These are phyloP conservation scores for Smittia sp. DNA, from an alignment of 2,888 invertebrate species.

Conservation along the genomic window DNA sequence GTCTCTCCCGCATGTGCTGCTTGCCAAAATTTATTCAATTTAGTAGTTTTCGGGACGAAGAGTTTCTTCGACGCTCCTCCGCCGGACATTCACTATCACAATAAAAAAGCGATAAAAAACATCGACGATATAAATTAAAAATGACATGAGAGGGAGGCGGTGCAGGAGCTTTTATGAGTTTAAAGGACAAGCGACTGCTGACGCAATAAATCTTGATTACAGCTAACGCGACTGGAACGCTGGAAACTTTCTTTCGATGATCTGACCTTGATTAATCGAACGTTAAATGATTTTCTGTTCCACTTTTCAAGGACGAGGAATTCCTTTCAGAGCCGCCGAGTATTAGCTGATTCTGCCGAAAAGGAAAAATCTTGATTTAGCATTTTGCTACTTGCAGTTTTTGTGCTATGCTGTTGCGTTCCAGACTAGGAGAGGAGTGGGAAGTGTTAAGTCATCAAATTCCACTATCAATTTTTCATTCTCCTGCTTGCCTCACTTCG, in stretches of 20 bases:
- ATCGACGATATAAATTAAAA: conserved; percentile 39
- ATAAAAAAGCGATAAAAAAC: conserved; percentile 41
- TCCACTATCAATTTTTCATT: conserved; percentile 40
- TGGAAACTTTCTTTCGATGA: not conserved
- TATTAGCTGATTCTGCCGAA: conserved; percentile 38
- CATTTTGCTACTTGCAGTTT: conserved; percentile 40
- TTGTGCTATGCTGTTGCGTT: conserved; percentile 38
- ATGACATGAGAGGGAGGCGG: conserved; percentile 14
- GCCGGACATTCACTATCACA: conserved; percentile 36
- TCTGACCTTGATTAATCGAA: conserved; percentile 22
- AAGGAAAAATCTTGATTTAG: conserved; percentile 38
- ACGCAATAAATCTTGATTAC: not conserved
- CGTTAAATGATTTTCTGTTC: not conserved
- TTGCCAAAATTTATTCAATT: conserved; percentile 34
- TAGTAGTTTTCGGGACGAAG: conserved; percentile 17
- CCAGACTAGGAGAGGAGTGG: not conserved
- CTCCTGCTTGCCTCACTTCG: not conserved
- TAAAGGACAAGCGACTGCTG: conserved; percentile 1
- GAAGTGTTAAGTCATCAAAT: conserved; percentile 41
- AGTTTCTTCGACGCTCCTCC: not conserved
- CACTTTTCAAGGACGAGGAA: conserved; percentile 34
- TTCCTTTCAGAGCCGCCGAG: not conserved
- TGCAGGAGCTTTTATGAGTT: conserved; percentile 8
- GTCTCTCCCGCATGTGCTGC: conserved; percentile 28
- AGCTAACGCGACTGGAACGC: not conserved